Base-by-base conservation (phyloP, 2,888 invertebrate species). In the Iphiclides podalirius region DNA sequence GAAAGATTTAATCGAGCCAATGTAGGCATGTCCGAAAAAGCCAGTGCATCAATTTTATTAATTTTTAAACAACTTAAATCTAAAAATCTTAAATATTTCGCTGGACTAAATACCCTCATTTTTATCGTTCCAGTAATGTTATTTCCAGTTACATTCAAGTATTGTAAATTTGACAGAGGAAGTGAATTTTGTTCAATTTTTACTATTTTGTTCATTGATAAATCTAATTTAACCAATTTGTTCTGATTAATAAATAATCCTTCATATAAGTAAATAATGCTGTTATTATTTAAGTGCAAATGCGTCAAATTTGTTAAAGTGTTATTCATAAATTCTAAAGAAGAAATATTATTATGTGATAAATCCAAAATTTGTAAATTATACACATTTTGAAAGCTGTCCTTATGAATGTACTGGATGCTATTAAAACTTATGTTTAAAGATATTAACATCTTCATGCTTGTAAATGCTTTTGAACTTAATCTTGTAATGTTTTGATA, bases 1-100 rank as follows among this genome's bases (percentile, higher is more conserved):
- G 85, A 85, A 43, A 87, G 47, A 55, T 85, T 84, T 3, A 87
- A 55, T 54, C 71, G 63, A 4, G 72, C 71, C 26, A 85, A 41
- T n/a, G 76, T 65, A 6, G 80, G 77, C 54, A 82, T 59, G 56
- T 80, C 67, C 11, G 64, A 45, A 49, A 87, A 76, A 1, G 82
- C 76, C 33, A 59, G 60, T n/a, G 72, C 60, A 11, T 70, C 67
- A 17, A 87, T 66, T 57, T 57, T 64, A 26, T 48, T 75, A 26
- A 82, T 60, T 40, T 70, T 75, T 42, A 75, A 76, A 52, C 71
- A 57, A 54, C 72, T 77, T 13, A 87, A 56, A 57, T 87, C 76
- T 42, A 87, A 61, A 55, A 66, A 75, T 43, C 80, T 64, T 34
- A 87, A 57, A 49, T 59, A 75, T 43, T 66, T 74, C 0, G 80